A percentile compares a stretch with the other conserved stretches of the same genome.
Conservation (phyloP, 92 coral and sea anemone genomes). For the Meandrina meandrites region DNA sequence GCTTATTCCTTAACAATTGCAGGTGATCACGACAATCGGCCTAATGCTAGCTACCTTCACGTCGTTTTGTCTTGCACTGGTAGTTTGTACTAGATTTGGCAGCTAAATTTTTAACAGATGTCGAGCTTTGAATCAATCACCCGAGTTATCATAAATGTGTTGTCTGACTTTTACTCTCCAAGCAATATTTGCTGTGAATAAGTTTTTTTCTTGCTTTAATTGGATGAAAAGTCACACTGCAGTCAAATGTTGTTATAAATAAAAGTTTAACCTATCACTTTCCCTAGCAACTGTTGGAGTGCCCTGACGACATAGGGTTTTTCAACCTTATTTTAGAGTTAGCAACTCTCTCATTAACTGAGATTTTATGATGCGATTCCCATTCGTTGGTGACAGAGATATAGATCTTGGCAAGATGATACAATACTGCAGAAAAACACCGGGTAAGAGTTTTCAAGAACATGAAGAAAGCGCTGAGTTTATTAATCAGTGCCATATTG, state of each 20-base stretch:
- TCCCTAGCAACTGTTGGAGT: background rate
- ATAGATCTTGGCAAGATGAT: background rate
- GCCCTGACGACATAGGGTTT: background rate
- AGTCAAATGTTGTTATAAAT: background rate
- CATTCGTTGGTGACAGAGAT: background rate
- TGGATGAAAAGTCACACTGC: background rate
- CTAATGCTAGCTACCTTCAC: background rate
- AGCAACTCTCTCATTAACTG: background rate
- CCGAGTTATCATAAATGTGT: background rate
- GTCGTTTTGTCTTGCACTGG: background rate
- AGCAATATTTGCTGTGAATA: background rate
- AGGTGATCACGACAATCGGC: background rate
- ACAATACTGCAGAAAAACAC: background rate
- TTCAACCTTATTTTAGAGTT: no score
- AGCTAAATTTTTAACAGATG: background rate
- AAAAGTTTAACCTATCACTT: background rate
- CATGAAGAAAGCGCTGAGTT: background rate
- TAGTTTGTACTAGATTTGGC: background rate
- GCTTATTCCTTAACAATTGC: background rate
- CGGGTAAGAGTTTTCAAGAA: background rate
- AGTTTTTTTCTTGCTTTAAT: background rate
- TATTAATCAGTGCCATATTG: background rate
- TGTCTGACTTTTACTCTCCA: background rate
- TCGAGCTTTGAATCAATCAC: conserved; percentile 2
- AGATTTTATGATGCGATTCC: background rate